phyloP scores from a whole-genome alignment of 2,797 vertebrate species.

The Acipenser transmontanus region DNA sequence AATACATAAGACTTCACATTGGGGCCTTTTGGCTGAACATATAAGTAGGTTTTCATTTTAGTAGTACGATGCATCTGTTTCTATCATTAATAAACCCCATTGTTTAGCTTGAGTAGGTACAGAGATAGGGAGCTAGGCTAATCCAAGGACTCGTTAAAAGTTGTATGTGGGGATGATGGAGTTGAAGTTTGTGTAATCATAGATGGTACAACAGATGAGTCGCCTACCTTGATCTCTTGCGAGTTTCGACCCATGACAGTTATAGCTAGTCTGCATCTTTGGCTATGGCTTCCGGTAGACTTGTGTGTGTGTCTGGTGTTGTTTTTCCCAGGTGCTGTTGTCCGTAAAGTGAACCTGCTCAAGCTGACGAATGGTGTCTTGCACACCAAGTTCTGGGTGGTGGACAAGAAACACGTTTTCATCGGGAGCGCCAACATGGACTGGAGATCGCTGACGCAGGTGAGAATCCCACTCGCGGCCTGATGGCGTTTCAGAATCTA shows the following conservation, averaged over 20 bases:
- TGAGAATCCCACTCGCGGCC: slow-evolving; percentile 21
- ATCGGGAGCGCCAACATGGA: slow-evolving; percentile 95
- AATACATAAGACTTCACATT: too few relatives aligned
- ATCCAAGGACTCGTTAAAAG: too few relatives aligned
- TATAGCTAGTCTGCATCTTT: not conserved
- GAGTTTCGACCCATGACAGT: not conserved
- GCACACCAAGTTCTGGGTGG: slow-evolving; percentile 92
- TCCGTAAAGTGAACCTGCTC: slow-evolving; percentile 71
- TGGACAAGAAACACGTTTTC: slow-evolving; percentile 81
- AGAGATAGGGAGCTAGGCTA: too few relatives aligned
- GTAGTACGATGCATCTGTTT: too few relatives aligned
- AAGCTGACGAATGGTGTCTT: slow-evolving; percentile 74
- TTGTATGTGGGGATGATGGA: too few relatives aligned
- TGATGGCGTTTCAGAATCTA: too few relatives aligned
- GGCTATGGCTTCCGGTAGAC: too few relatives aligned
- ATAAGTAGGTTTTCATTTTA: too few relatives aligned
- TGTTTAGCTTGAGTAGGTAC: too few relatives aligned
- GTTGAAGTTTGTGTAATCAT: too few relatives aligned
- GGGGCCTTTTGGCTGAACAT: too few relatives aligned
- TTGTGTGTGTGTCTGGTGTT: not conserved
- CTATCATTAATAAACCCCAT: too few relatives aligned
- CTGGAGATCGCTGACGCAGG: slow-evolving; percentile 91
- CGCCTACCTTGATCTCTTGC: not conserved
- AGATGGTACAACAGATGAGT: not conserved
- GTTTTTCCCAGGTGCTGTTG: slow-evolving; percentile 61